Base-by-base conservation (phyloP, 1,140 invertebrate genomes). In the Papilio polytes region DNA sequence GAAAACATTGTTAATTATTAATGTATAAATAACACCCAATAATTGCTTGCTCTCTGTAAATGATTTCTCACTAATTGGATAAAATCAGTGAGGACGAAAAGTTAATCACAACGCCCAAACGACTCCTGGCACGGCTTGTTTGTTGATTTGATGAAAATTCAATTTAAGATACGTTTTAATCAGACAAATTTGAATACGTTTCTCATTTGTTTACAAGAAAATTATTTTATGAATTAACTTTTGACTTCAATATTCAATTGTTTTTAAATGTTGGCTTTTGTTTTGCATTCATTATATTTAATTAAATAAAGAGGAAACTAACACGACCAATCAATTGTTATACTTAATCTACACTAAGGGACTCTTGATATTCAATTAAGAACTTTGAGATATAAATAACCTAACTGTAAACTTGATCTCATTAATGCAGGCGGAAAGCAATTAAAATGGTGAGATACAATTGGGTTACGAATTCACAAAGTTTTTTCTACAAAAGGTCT, bases 101-200 rank as follows among this genome's bases (percentile, higher is more conserved):
- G 63, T 66, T 66, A 66, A 66, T 66, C 9, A 66, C 26, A 31
- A 20, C 53, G n/a, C 10, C 22, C 13, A 66, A 66, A 26, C 63
- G 63, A 66, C 7, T 26, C 22, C 20, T 3, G 59, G 20, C 20
- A 20, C 59, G 59, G 59, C 10, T 66, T 66, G 63, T 66, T 66
- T 66, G 63, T 66, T 66, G 63, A 66, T 66, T 66, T 66, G 63
- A 66, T 66, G 22, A 36, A 63, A 63, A 63, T 63, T 63, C 1
- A 31, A 31, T 66, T 66, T 15, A 31, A 66, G 26, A 26, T 13
- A 3, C 12, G 12, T 15, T 66, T 66, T 7, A 66, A 31, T 31
- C 3, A 31, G n/a, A 22, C 22, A 41, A 59, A 6, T 22, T 59
- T 59, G 22, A 20, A 59, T 59, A 59, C 36, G 36, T 41, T 41